These are phyloP conservation scores for Drosophila watanabei DNA, from an alignment of 1,140 invertebrate species.

Conservation along the genomic window DNA sequence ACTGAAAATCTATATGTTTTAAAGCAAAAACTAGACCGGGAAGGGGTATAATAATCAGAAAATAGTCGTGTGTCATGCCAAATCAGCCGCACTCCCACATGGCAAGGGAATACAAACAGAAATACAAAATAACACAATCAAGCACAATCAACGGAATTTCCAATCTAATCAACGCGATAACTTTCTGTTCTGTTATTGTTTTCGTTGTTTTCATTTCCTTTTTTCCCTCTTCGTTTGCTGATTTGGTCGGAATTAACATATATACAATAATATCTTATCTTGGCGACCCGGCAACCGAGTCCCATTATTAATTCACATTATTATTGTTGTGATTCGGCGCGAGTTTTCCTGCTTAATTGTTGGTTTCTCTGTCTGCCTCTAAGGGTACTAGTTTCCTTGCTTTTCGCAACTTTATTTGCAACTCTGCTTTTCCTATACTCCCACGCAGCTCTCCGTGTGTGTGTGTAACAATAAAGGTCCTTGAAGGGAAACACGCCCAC, in stretches of 20 bases:
- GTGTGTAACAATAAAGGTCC: conserved; percentile 45
- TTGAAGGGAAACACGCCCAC: conserved; percentile 30
- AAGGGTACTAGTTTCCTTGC: conserved; percentile 10
- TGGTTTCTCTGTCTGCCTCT: not conserved
- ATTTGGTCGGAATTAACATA: conserved; percentile 49
- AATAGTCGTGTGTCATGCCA: conserved; percentile 37
- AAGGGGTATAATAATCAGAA: conserved; percentile 14
- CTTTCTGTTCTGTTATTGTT: conserved; percentile 46
- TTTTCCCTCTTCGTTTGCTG: conserved; percentile 15
- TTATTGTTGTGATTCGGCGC: conserved; percentile 18
- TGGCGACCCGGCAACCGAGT: conserved; percentile 12
- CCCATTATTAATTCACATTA: conserved; percentile 33
- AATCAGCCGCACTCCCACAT: conserved; percentile 23
- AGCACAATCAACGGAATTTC: conserved; percentile 50
- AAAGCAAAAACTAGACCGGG: conserved; percentile 21
- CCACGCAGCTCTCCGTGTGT: conserved; percentile 1
- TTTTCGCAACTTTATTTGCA: conserved; percentile 9
- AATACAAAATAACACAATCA: conserved; percentile 19
- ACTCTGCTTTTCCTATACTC: conserved; percentile 1
- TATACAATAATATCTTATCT: conserved; percentile 34
- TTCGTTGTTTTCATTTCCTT: not conserved
- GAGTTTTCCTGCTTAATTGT: conserved; percentile 11
- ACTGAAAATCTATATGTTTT: conserved; percentile 36
- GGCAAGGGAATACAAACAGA: conserved; percentile 17
- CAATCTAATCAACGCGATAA: conserved; percentile 71